phyloP scores from a whole-genome alignment of 2,888 invertebrate genomes.

The Automeris io region DNA sequence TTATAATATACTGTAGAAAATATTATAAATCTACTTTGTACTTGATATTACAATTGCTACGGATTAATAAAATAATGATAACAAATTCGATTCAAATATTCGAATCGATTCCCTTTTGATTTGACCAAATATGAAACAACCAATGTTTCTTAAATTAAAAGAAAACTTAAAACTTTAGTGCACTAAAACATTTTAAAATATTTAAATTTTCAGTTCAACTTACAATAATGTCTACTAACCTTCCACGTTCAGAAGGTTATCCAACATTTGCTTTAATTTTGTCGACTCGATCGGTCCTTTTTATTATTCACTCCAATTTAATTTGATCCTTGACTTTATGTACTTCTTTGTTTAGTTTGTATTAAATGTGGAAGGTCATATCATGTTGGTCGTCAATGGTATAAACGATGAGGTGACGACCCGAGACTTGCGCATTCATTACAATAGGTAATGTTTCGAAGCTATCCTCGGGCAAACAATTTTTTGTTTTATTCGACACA shows the following conservation, averaged over 20 bases:
- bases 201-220: constrained; percentile 1
- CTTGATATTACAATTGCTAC: too few relatives aligned
- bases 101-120: too few relatives aligned
- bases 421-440: constrained; percentile 58
- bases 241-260: constrained; percentile 55
- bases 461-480: constrained; percentile 37
- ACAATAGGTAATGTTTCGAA: constrained; percentile 64
- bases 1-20: too few relatives aligned
- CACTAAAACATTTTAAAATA: too few relatives aligned
- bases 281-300: constrained; percentile 26
- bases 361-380: constrained; percentile 30
- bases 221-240: constrained; percentile 23
- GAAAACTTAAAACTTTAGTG: too few relatives aligned
- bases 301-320: constrained; percentile 31
- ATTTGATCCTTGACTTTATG: constrained; percentile 23
- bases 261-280: constrained; percentile 39
- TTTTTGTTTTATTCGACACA: constrained; percentile 38
- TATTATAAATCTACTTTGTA: too few relatives aligned
- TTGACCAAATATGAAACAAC: too few relatives aligned
- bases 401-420: constrained; percentile 49
- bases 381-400: constrained; percentile 31
- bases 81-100: too few relatives aligned
- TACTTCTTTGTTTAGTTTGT: constrained; percentile 12
- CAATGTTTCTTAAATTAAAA: too few relatives aligned
- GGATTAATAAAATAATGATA: too few relatives aligned